Evolutionary conservation across 2,888 invertebrate species (phyloP).

Genomic region (Troilus luridus): DNA sequence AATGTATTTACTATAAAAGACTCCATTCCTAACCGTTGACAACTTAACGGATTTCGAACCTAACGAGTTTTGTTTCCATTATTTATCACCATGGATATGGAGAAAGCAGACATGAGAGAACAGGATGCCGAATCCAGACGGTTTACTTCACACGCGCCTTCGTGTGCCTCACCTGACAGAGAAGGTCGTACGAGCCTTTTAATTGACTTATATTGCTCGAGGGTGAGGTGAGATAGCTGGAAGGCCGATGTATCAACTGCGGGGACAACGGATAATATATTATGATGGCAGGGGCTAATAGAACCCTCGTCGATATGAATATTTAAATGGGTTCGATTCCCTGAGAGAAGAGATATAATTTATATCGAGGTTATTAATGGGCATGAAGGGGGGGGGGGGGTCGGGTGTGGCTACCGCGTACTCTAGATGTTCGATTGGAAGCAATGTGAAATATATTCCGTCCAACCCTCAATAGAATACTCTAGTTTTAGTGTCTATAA

Average conservation of each 20-base stretch:
- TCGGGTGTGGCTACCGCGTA: background rate
- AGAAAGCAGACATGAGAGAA: background rate
- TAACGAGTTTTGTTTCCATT: background rate
- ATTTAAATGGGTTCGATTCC: conserved; percentile 32
- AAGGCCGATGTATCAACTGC: background rate
- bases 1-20: too few species aligned
- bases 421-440: background rate
- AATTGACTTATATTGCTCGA: background rate
- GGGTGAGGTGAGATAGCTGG: background rate
- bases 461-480: background rate
- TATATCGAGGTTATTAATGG: conserved; percentile 19
- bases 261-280: background rate
- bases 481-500: too few species aligned
- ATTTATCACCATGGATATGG: background rate
- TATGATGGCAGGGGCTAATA: background rate
- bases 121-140: background rate
- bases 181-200: background rate
- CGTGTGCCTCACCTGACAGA: background rate
- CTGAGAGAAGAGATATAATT: background rate
- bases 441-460: background rate
- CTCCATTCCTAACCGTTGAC: too few species aligned
- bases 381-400: background rate
- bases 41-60: too few species aligned
- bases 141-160: background rate
- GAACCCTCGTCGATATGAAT: background rate